These are phyloP conservation scores for Varecia variegata DNA, from an alignment of 2,797 vertebrate genomes.

Conservation along the genomic window DNA sequence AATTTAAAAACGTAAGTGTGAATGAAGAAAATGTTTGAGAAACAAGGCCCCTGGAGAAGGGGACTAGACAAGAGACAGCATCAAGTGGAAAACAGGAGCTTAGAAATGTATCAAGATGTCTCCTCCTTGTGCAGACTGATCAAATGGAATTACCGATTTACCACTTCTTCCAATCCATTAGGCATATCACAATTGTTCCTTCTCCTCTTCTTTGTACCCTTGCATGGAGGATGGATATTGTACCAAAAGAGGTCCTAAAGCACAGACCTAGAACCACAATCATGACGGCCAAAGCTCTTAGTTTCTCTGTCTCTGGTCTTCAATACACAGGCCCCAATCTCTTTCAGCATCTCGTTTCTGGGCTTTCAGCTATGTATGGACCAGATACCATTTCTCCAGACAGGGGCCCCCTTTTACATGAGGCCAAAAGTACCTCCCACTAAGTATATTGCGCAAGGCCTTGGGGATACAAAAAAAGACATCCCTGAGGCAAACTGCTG, in stretches of 20 bases:
- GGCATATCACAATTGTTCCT: background rate
- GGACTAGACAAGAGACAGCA: background rate
- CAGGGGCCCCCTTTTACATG: background rate
- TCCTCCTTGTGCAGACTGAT: background rate
- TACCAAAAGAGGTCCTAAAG: background rate
- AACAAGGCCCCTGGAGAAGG: background rate
- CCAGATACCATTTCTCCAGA: background rate
- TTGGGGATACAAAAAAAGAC: background rate
- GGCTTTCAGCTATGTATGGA: background rate
- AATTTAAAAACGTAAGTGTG: background rate
- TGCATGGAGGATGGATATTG: background rate
- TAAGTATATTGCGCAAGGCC: background rate
- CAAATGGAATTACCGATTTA: background rate
- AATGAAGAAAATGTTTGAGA: background rate
- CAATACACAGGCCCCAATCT: background rate
- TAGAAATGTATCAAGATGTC: background rate
- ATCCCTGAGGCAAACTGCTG: too few species aligned
- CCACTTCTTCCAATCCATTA: background rate
- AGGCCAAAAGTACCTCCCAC: background rate
- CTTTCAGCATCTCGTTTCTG: background rate
- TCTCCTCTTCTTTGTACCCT: background rate
- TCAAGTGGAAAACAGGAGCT: background rate
- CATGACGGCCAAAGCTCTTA: background rate
- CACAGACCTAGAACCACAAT: background rate
- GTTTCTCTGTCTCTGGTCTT: background rate